A percentile compares a stretch with the other conserved stretches of the same genome.
Evolutionary conservation across 2,113 vertebrate genomes (phyloP).

Genomic region (Heloderma charlesbogerti): DNA sequence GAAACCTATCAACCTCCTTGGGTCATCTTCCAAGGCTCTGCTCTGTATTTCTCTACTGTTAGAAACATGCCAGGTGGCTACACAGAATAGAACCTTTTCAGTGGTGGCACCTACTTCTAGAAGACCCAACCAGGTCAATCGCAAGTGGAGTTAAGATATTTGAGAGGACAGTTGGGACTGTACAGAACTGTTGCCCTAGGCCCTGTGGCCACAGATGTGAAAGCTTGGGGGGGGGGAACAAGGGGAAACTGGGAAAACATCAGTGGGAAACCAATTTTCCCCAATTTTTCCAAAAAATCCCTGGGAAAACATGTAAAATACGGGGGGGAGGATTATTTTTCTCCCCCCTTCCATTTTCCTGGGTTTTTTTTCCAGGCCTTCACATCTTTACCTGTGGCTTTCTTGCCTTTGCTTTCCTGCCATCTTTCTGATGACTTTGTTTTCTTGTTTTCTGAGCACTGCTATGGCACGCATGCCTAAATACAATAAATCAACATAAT

Average conservation of each 20-base stretch:
- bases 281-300: too few species aligned
- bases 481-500: background rate
- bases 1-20: background rate
- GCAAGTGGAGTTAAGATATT: background rate
- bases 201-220: too few species aligned
- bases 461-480: background rate
- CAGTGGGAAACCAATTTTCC: too few species aligned
- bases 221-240: too few species aligned
- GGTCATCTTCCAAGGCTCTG: background rate
- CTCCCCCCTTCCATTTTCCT: too few species aligned
- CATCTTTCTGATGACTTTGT: background rate
- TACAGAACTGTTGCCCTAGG: background rate
- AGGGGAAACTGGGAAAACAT: too few species aligned
- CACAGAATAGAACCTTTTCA: background rate
- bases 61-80: background rate
- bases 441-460: background rate
- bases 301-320: too few species aligned
- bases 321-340: too few species aligned
- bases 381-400: background rate
- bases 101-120: background rate
- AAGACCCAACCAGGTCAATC: background rate
- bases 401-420: background rate
- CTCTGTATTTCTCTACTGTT: background rate
- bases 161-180: background rate
- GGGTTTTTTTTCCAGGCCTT: too few species aligned